Base-by-base conservation (phyloP, 2,113 vertebrate genomes). In the Glaucomys volans region DNA sequence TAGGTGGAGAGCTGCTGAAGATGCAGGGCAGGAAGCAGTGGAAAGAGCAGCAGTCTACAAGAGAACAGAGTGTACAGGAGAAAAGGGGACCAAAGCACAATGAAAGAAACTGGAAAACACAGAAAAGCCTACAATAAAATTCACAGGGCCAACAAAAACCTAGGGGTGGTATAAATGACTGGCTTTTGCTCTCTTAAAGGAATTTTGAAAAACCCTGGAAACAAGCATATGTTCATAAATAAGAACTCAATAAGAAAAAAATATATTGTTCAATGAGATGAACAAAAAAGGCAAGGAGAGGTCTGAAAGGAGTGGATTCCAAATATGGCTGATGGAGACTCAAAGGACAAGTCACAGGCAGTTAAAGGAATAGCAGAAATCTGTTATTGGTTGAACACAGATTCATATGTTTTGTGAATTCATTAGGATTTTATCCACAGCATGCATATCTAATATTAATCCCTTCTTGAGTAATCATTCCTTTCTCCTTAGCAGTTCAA, bases 361-460 rank as follows among this genome's bases (percentile, higher is more conserved):
- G 47, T 59, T 82, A 54, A 77, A 77, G 44, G 64, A 74, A 84
- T 74, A 80, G 12, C 52, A 79, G 72, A 92, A 87, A 77, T n/a
- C 30, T 64, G 50, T 30, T 32, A 44, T 50, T 67, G 83, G 47
- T 35, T 75, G 75, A 87, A 90, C 50, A 64, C 0, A 10, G 67
- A 94, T 52, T 67, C 26, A 66, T 82, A 42, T 54, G n/a, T 74
- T 69, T 75, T 50, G 7, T 72, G 2, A 92, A 92, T 83, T 42
- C 35, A 30, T 74, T 82, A 16, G 28, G 69, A 67, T 67, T 95
- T 77, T 92, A 87, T 75, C n/a, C 16, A 93, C 44, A 71, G 42
- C 57, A 35, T 47, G 4, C 9, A 35, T 28, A 52, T 90, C 71
- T 50, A 90, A 69, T 87, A 87, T 90, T 90, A 75, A 94, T 88